Percentiles rank a stretch among this genome's conserved stretches.
These are phyloP conservation scores for Apoda limacodes DNA, from an alignment of 2,888 invertebrate species.

Conservation along the genomic window DNA sequence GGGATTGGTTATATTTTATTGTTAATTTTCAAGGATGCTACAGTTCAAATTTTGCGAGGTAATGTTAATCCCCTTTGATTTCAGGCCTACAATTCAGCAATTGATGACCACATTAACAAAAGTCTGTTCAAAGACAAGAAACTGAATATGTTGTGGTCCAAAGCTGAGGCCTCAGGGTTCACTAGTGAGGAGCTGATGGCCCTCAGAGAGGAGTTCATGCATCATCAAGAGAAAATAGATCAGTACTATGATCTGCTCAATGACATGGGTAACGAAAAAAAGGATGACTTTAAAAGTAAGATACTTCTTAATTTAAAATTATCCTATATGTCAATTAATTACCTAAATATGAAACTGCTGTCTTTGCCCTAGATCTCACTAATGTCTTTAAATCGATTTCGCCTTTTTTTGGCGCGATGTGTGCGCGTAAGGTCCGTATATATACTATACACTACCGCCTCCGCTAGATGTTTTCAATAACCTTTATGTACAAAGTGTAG, in stretches of 20 bases:
- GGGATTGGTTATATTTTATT: too few relatives aligned
- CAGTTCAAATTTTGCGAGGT: too few relatives aligned
- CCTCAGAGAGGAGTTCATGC: conserved; percentile 88
- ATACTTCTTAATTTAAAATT: conserved; percentile 13
- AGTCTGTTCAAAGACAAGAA: conserved; percentile 91
- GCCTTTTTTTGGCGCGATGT: too few relatives aligned
- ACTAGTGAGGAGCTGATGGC: conserved; percentile 84
- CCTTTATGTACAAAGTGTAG: too few relatives aligned
- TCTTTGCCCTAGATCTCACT: background rate
- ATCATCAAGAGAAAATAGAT: conserved; percentile 94
- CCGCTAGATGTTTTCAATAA: too few relatives aligned
- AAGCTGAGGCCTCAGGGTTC: conserved; percentile 90
- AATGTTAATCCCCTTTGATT: background rate
- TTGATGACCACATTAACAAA: conserved; percentile 76
- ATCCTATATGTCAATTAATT: background rate
- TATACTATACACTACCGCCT: too few relatives aligned
- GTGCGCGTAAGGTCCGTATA: too few relatives aligned
- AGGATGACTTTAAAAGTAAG: conserved; percentile 76
- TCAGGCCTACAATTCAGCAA: conserved; percentile 45
- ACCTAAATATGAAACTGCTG: background rate
- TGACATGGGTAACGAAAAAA: conserved; percentile 72
- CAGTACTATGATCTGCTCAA: conserved; percentile 85
- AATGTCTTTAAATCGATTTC: too few relatives aligned
- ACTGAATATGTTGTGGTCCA: conserved; percentile 88
- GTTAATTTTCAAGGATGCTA: too few relatives aligned